phyloP scores from a whole-genome alignment of 2,113 vertebrate species.

The Amphiprion percula region DNA sequence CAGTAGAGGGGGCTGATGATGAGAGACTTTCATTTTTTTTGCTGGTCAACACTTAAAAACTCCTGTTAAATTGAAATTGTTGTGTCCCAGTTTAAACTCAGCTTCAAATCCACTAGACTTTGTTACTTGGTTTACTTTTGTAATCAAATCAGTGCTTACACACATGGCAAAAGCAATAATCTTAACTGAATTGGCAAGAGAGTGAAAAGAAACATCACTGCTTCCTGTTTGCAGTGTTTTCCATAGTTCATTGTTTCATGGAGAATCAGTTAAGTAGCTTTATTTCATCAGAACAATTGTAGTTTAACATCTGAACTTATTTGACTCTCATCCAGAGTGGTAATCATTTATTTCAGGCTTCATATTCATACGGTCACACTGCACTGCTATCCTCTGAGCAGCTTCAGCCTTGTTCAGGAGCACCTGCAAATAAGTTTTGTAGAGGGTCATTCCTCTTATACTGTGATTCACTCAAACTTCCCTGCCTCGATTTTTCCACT shows the following conservation, averaged over 20 bases:
- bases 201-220: background rate
- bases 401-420: no score
- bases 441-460: background rate
- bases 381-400: background rate
- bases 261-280: no score
- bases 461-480: background rate
- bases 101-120: background rate
- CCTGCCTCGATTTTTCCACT: background rate
- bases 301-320: background rate
- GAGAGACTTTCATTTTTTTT: background rate
- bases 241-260: background rate
- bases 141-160: background rate
- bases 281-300: no score
- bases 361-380: background rate
- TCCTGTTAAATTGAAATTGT: background rate
- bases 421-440: background rate
- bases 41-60: no score
- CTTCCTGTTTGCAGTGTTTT: constrained; percentile 3
- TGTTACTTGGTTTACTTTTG: background rate
- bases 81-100: background rate
- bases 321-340: background rate
- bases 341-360: background rate
- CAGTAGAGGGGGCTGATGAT: constrained; percentile 27
- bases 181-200: constrained; percentile 11
- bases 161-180: constrained; percentile 10